A percentile compares a stretch with the other conserved stretches of the same genome.
These are phyloP conservation scores for Pampusana beccarii DNA, from an alignment of 2,113 vertebrate species.

Conservation along the genomic window DNA sequence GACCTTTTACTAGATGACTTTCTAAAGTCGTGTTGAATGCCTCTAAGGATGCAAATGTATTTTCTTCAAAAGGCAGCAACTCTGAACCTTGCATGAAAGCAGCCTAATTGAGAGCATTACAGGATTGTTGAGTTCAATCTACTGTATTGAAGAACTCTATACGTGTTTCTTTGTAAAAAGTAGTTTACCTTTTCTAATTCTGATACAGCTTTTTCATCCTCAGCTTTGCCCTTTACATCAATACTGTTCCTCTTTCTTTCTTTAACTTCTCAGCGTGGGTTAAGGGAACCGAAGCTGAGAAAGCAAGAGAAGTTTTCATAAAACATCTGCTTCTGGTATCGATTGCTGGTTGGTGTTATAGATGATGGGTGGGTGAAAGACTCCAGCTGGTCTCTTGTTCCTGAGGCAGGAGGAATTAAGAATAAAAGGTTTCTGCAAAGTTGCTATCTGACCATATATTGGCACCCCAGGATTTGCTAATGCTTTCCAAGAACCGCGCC, in stretches of 20 bases:
- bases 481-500: not conserved
- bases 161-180: not conserved
- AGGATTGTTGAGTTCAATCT: not conserved
- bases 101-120: constrained; percentile 26
- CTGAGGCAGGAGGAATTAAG: not conserved
- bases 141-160: not conserved
- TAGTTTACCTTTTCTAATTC: constrained; percentile 11
- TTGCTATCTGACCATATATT: not conserved
- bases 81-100: constrained; percentile 15
- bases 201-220: not conserved
- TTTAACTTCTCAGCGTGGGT: constrained; percentile 20
- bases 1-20: constrained; percentile 18
- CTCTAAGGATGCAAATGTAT: constrained; percentile 10
- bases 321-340: constrained; percentile 54
- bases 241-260: not conserved
- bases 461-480: constrained; percentile 3
- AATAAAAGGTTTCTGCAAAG: constrained; percentile 24
- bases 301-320: constrained; percentile 48
- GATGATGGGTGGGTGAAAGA: not conserved
- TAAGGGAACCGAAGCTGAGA: constrained; percentile 38
- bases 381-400: constrained; percentile 36
- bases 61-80: constrained; percentile 5
- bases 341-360: constrained; percentile 38
- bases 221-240: constrained; percentile 14
- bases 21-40: not conserved